Base-by-base conservation (phyloP, 2,888 invertebrate genomes). In the Drosophila bunnanda region DNA sequence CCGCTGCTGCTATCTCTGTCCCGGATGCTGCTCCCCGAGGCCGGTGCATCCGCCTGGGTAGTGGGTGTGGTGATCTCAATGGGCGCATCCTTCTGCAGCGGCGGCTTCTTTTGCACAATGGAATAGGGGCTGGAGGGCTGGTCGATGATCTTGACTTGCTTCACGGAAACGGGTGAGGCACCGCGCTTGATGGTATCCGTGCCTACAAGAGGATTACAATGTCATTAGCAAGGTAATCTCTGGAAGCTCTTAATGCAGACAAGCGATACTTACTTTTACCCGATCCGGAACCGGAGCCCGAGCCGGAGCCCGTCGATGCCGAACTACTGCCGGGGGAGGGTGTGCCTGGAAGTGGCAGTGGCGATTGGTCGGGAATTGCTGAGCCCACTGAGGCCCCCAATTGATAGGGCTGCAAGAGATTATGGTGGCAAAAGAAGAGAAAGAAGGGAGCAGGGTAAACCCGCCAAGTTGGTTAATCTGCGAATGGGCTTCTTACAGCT, bases 281-380 rank as follows among this genome's bases (percentile, higher is more conserved):
- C 68, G 90, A 90, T 48, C 91, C 96, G 84, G 96, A 96, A 84
- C 82, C 82, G 64, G 81, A 82, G 43, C 96, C 96, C 89, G 96
- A 96, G 91, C 96, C 96, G 84, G 95, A 96, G 91, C 96, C 96
- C 90, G 96, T 96, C 88, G 96, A 96, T 89, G 96, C 96, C 90
- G 96, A 96, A 93, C 96, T 95, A 94, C 95, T 96, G 95, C 96
- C 96, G 95, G 96, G 96, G 92, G 96, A 96, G 94, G 96, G 92
- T 91, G 93, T 96, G 94, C 96, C 96, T 90, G 96, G 94, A 92
- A 93, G 92, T 91, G 96, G 94, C 93, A 93, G 92, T 92, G 91
- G 94, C 94, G 93, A 94, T 93, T 93, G 94, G 94, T 93, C 94
- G 91, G 93, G 93, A 93, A 91, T 94, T 92, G 88, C 93, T 93